Conservation (phyloP, 2,888 invertebrate species). For the Entomobrya proxima region DNA sequence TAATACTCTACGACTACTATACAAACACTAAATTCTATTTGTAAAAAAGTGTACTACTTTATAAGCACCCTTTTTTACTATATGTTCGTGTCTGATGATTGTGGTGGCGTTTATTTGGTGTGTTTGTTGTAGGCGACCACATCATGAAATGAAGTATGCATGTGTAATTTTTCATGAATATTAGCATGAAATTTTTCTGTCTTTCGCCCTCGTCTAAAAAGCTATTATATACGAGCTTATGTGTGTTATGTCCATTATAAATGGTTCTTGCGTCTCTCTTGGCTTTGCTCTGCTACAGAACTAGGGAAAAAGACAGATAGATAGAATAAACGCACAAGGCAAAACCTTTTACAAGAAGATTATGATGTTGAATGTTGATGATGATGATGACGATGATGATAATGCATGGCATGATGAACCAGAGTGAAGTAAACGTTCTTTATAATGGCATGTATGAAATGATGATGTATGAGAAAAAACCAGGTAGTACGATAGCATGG, state of each 20-base stretch:
- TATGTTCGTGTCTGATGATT: background rate
- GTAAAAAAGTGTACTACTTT: background rate
- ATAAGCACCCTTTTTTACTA: slow-evolving; percentile 18
- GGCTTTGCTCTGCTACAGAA: background rate
- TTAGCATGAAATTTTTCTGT: background rate
- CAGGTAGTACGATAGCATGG: slow-evolving; percentile 31
- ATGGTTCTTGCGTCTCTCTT: background rate
- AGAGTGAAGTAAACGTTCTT: slow-evolving; percentile 17
- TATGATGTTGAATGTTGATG: background rate
- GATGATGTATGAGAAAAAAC: slow-evolving; percentile 33
- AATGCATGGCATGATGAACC: slow-evolving; percentile 27
- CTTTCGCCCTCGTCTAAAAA: background rate
- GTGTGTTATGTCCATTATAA: too few species aligned
- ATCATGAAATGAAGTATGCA: slow-evolving; percentile 54
- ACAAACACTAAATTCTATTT: too few species aligned
- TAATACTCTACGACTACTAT: too few species aligned
- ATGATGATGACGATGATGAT: slow-evolving; percentile 1
- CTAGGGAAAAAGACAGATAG: background rate
- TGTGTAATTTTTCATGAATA: slow-evolving; percentile 58
- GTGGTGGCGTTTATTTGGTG: too few species aligned
- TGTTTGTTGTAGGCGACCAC: slow-evolving; percentile 30
- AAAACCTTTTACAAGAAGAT: background rate
- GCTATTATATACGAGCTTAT: background rate
- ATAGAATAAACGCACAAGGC: background rate
- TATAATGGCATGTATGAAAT: slow-evolving; percentile 45